phyloP scores from a whole-genome alignment of 2,888 invertebrate species.

The Lithophane semibrunnea region DNA sequence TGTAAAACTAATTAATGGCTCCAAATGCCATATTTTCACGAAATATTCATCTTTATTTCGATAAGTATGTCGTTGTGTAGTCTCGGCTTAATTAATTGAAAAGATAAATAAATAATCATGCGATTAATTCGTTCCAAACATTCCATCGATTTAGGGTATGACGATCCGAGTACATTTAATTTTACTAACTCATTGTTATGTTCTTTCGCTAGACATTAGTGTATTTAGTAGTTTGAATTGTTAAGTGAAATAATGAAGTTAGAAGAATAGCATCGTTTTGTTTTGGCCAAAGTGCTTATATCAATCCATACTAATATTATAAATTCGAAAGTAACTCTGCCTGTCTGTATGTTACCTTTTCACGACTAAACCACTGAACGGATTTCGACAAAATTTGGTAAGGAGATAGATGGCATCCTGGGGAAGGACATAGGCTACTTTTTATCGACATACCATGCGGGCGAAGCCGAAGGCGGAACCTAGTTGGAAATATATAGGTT shows the following conservation, averaged over 20 bases:
- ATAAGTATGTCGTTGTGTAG: not conserved
- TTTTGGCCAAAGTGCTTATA: not conserved
- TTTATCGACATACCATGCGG: too few relatives aligned
- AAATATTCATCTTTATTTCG: not conserved
- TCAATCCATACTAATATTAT: too few relatives aligned
- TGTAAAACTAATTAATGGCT: not conserved
- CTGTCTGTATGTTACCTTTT: too few relatives aligned
- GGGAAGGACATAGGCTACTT: too few relatives aligned
- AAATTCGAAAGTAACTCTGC: too few relatives aligned
- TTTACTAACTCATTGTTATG: not conserved
- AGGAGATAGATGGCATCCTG: too few relatives aligned
- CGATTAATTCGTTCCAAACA: constrained; percentile 9
- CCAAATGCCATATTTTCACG: not conserved
- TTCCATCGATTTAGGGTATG: not conserved
- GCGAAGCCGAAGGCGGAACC: too few relatives aligned
- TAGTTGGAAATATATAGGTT: not conserved
- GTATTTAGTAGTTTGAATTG: not conserved
- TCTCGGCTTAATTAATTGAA: constrained; percentile 12
- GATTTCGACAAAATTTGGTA: too few relatives aligned
- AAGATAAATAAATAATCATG: constrained; percentile 20
- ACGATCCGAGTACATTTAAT: not conserved
- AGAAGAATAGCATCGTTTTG: not conserved
- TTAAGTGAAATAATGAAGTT: not conserved
- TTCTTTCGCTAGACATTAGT: not conserved
- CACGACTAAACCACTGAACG: too few relatives aligned